phyloP scores from a whole-genome alignment of 1,140 invertebrate species.

The Atta texana region DNA sequence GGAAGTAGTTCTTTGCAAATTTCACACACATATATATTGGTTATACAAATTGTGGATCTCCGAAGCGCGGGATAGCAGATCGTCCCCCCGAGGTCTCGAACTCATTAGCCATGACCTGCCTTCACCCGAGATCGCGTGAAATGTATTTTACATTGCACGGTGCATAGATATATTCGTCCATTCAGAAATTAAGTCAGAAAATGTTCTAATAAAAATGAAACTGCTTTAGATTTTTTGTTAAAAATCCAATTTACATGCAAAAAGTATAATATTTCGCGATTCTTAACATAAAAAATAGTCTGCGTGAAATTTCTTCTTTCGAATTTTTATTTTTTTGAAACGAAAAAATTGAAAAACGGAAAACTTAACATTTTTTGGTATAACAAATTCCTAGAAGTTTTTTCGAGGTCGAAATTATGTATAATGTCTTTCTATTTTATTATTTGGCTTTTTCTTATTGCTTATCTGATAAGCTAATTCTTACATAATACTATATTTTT shows the following conservation, averaged over 20 bases:
- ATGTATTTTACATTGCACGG: conserved; percentile 49
- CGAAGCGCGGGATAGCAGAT: conserved; percentile 10
- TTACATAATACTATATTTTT: background rate
- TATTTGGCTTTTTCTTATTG: background rate
- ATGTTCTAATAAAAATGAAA: background rate
- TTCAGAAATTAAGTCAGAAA: conserved; percentile 48
- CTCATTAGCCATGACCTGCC: conserved; percentile 68
- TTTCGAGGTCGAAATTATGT: background rate
- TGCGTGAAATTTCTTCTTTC: background rate
- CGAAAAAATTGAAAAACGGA: background rate
- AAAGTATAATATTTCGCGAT: background rate
- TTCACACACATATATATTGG: background rate
- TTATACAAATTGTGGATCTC: conserved; percentile 9
- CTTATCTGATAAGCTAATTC: background rate
- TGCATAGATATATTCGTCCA: conserved; percentile 38
- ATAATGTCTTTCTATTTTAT: background rate
- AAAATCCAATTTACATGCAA: background rate
- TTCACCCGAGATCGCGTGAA: conserved; percentile 45
- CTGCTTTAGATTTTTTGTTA: background rate
- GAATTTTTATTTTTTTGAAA: background rate
- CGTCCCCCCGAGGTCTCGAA: conserved; percentile 36
- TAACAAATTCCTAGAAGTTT: background rate
- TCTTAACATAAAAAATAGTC: background rate
- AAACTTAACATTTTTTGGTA: background rate
- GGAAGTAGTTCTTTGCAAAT: conserved; percentile 41